These are phyloP conservation scores for Oscheius onirici DNA, from an alignment of 2,888 invertebrate genomes.

Conservation along the genomic window DNA sequence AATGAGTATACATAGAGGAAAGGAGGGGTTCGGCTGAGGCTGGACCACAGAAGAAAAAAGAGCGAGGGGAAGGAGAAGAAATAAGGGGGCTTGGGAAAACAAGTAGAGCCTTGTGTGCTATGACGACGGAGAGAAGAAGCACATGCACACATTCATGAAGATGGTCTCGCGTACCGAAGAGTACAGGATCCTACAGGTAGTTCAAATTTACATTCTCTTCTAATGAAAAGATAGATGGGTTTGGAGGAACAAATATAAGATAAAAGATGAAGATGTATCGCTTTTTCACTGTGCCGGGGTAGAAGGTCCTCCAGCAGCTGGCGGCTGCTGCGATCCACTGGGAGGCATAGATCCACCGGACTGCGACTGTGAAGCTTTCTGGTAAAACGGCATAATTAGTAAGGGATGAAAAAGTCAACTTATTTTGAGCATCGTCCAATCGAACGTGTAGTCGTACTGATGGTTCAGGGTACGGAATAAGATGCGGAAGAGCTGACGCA, in stretches of 20 bases:
- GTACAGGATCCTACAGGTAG: constrained; percentile 15
- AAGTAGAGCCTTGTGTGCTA: background rate
- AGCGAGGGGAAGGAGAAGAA: background rate
- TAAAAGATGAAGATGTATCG: background rate
- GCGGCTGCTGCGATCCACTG: constrained; percentile 20
- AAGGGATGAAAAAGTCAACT: background rate
- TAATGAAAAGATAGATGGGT: background rate
- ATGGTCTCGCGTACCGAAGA: constrained; percentile 4
- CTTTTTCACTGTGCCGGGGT: constrained; percentile 22
- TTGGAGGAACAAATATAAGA: background rate
- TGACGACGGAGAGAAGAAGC: background rate
- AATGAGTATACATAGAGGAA: constrained; percentile 12
- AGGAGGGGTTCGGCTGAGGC: background rate
- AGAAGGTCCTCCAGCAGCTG: constrained; percentile 19
- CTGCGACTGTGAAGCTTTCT: constrained; percentile 78
- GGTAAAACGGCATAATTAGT: constrained; percentile 75
- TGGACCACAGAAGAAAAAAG: background rate
- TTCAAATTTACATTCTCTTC: constrained; percentile 16
- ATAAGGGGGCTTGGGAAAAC: background rate
- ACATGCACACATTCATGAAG: background rate
- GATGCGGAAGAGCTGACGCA: constrained; percentile 96
- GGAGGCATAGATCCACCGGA: constrained; percentile 27
- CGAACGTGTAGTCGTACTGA: constrained; percentile 75
- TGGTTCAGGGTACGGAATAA: constrained; percentile 98
- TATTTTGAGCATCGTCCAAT: background rate